Evolutionary conservation across 2,797 vertebrate genomes (phyloP).

Genomic region (Emys orbicularis): DNA sequence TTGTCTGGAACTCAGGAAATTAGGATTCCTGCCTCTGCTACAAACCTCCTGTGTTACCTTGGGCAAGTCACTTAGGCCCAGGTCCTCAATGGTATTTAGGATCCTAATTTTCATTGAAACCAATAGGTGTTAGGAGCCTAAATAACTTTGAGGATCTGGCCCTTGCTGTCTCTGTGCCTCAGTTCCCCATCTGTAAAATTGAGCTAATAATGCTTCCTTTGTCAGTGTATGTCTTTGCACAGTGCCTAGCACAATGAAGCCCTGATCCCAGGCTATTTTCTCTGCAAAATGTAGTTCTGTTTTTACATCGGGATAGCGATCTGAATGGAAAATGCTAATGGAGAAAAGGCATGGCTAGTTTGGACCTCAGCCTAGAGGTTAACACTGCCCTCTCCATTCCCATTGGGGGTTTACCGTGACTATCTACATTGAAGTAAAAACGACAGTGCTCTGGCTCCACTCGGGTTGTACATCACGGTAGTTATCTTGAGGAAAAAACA

Average conservation of each 20-base stretch:
- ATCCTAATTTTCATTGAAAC: not conserved
- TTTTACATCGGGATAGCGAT: accelerated
- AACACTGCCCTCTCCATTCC: not conserved
- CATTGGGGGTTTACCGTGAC: not conserved
- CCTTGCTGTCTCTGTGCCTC: accelerated
- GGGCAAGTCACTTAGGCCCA: not conserved
- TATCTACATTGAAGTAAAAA: not conserved
- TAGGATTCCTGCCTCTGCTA: not conserved
- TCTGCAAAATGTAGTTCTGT: not conserved
- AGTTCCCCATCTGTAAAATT: accelerated
- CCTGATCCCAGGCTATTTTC: not conserved
- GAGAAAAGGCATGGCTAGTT: accelerated
- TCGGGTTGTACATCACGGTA: not conserved
- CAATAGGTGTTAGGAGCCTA: not conserved
- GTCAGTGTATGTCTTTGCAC: not conserved
- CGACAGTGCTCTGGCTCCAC: constrained; percentile 25
- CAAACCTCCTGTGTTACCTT: not conserved
- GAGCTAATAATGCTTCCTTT: not conserved
- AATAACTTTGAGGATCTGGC: accelerated
- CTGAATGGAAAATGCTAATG: accelerated
- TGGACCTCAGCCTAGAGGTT: not conserved
- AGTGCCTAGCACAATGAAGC: not conserved
- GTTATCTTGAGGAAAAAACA: constrained; percentile 3
- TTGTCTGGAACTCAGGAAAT: not conserved
- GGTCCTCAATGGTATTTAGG: not conserved